phyloP scores from a whole-genome alignment of 37 sponge, comb jelly and placozoan species.

The Cladorhizidae sp. region DNA sequence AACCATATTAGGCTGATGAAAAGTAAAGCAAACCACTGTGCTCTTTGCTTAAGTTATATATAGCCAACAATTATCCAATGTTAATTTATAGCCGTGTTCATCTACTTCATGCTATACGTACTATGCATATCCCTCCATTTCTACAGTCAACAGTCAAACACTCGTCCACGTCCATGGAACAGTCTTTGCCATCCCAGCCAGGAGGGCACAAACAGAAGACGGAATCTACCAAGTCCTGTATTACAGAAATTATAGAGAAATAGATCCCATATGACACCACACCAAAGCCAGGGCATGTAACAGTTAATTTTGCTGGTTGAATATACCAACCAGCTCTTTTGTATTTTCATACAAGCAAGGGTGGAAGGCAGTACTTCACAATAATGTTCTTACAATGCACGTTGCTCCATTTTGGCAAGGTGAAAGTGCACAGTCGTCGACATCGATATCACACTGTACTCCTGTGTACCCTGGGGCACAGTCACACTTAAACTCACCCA shows the following conservation, averaged over 20 bases:
- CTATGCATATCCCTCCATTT: slow-evolving; percentile 45
- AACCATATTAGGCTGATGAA: too few species aligned
- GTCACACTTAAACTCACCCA: slow-evolving; percentile 12
- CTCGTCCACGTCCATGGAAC: slow-evolving; percentile 31
- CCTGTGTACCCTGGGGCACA: slow-evolving; percentile 36
- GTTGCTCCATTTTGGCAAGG: slow-evolving; percentile 52
- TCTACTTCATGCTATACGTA: not conserved
- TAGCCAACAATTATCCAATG: too few species aligned
- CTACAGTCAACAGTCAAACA: slow-evolving; percentile 29
- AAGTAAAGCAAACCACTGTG: too few species aligned
- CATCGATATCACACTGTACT: slow-evolving; percentile 12
- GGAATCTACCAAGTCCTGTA: slow-evolving; percentile 27
- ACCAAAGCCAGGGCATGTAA: too few species aligned
- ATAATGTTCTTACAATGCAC: slow-evolving; percentile 13
- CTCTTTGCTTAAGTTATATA: too few species aligned
- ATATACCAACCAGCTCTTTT: too few species aligned
- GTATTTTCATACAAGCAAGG: not conserved
- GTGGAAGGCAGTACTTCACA: not conserved
- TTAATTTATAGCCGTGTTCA: too few species aligned
- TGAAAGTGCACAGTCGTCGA: slow-evolving; percentile 34
- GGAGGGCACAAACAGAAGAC: slow-evolving; percentile 14
- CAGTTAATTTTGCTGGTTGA: too few species aligned
- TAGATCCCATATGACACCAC: too few species aligned
- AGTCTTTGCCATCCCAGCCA: slow-evolving; percentile 31
- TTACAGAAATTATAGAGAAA: too few species aligned